Evolutionary conservation across 1,140 invertebrate species (phyloP), one percentile per base, ranked within the genome.

Genomic region (Drosophila littoralis): DNA sequence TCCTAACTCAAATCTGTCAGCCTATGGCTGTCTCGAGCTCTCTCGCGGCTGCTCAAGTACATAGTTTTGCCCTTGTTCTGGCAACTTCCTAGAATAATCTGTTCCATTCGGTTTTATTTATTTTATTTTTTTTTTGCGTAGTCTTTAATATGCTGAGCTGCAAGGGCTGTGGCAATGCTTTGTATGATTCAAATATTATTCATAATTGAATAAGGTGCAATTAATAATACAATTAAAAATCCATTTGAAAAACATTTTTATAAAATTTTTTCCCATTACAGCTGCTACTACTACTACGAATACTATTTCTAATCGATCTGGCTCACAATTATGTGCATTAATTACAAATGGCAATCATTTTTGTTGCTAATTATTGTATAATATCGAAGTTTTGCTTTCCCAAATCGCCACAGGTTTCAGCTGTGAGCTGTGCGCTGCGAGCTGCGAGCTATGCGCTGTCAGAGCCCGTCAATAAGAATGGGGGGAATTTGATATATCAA

Each of bases 211-310:
- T 88, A 72, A 89, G 82, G 69, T 79, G 68, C 77, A 88, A 88
- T 88, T 88, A 88, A 88, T 89, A 89, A 89, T 83, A 80, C 83
- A 89, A 89, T 88, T 88, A 85, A 77, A 74, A 85, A 81, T 86
- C 75, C 70, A 85, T 88, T 85, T 86, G 54, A 79, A 85, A 84
- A 72, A 28, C 38, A 28, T 50, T 88, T 85, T 78, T 77, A 78
- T 59, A 75, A 45, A 71, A 63, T 67, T 65, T 68, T 69, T 72
- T 71, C 60, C 74, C 77, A 84, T 85, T 78, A 80, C 8, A 59
- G 42, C 42, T 40, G 35, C 22, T 28, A 0, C 22, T 28, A 5
- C 22, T 28, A 28, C 22, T 28, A 28, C 22, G 4, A 28, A 28
- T 28, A 43, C 58, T 74, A 70, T 65, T 77, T 66, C 48, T 43